Conservation (phyloP, 2,797 vertebrate genomes). For the Chelmon rostratus region DNA sequence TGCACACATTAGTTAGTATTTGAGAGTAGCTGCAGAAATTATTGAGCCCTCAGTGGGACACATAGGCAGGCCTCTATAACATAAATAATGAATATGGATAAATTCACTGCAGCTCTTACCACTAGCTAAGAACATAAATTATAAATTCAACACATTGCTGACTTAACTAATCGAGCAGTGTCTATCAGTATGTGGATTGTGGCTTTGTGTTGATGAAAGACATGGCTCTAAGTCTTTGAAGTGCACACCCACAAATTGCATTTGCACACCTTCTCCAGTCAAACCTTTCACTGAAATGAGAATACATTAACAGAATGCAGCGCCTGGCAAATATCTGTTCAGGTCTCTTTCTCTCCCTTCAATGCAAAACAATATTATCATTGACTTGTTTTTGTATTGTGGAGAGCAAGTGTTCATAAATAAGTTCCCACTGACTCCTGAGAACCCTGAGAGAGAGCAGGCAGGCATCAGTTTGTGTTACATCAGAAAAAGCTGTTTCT, state of each 20-base stretch:
- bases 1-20: conserved; percentile 41
- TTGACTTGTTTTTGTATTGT: conserved; percentile 52
- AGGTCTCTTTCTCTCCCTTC: conserved; percentile 15
- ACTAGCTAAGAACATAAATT: conserved; percentile 54
- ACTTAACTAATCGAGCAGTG: conserved; percentile 47
- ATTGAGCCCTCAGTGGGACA: conserved; percentile 55
- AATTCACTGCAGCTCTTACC: conserved; percentile 35
- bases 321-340: conserved; percentile 2
- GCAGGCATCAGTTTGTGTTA: conserved; percentile 76
- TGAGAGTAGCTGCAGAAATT: conserved; percentile 51
- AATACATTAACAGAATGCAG: conserved; percentile 19
- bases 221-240: conserved; percentile 18
- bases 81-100: conserved; percentile 67
- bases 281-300: conserved; percentile 42
- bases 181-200: conserved; percentile 39
- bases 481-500: conserved; percentile 78
- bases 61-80: conserved; percentile 36
- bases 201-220: conserved; percentile 31
- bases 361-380: conserved; percentile 43
- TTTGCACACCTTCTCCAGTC: neutral
- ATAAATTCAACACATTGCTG: conserved; percentile 50
- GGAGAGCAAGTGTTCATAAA: conserved; percentile 57
- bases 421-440: conserved; percentile 62
- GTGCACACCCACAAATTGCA: conserved; percentile 19
- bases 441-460: conserved; percentile 66